Percentiles rank a stretch among this genome's conserved stretches.
Conservation (phyloP, 37 sponge, comb jelly and placozoan species). For the Geodia barretti region DNA sequence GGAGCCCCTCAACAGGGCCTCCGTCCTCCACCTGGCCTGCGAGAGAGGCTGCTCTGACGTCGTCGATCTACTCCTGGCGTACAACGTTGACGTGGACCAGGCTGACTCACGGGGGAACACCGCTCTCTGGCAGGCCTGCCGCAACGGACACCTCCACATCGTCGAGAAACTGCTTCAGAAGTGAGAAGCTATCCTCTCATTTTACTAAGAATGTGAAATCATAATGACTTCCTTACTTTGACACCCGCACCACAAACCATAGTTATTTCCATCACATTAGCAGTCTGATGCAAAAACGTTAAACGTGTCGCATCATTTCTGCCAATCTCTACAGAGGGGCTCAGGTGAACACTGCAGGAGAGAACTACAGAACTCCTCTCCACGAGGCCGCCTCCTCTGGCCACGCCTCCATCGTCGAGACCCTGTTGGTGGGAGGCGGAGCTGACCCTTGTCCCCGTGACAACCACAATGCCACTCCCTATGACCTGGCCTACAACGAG, state of each 20-base stretch:
- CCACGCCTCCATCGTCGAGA: constrained; percentile 31
- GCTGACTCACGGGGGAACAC: constrained; percentile 57
- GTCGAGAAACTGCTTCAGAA: constrained; percentile 51
- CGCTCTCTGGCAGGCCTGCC: constrained; percentile 62
- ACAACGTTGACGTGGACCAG: constrained; percentile 61
- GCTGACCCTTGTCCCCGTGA: constrained; percentile 24
- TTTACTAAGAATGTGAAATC: not conserved
- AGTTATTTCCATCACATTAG: no score
- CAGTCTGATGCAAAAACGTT: not conserved
- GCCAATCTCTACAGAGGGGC: constrained; percentile 37
- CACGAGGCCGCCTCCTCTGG: constrained; percentile 68
- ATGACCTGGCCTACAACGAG: constrained; percentile 59
- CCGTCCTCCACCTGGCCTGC: constrained; percentile 61
- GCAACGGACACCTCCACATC: constrained; percentile 57
- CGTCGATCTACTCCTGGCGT: constrained; percentile 38
- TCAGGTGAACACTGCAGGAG: constrained; percentile 24
- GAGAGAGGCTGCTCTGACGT: constrained; percentile 41
- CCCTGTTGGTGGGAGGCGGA: constrained; percentile 37
- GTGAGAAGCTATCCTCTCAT: constrained; percentile 27
- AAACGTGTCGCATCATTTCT: not conserved
- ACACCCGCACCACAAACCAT: not conserved
- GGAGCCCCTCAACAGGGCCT: constrained; percentile 40
- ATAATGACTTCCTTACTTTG: not conserved
- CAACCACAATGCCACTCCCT: constrained; percentile 29
- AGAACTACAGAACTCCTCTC: constrained; percentile 39